A percentile compares a stretch with the other conserved stretches of the same genome.
phyloP scores from a whole-genome alignment of 2,113 vertebrate genomes.

The Cnemophilus loriae region DNA sequence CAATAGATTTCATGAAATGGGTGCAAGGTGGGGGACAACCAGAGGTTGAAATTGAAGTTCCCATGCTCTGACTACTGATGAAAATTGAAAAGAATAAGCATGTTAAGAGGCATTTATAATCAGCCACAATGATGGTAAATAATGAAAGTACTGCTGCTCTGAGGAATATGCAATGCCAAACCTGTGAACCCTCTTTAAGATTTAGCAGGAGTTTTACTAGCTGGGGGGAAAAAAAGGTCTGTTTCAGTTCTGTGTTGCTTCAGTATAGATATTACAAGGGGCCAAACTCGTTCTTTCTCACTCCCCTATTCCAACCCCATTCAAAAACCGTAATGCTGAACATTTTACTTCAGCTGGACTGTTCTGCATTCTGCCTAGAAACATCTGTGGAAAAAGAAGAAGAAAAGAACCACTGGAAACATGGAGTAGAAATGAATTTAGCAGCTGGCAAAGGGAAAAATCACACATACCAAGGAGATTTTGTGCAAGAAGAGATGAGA shows the following conservation, averaged over 20 bases:
- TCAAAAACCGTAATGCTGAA: neutral
- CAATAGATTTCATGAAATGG: slow-evolving; percentile 32
- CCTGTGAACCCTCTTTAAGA: neutral
- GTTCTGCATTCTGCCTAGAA: neutral
- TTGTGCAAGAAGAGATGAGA: neutral
- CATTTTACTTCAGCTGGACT: neutral
- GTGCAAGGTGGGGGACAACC: neutral
- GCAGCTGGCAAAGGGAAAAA: neutral
- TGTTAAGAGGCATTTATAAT: slow-evolving; percentile 28
- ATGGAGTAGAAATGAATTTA: neutral
- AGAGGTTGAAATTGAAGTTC: slow-evolving; percentile 19
- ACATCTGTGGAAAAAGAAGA: neutral
- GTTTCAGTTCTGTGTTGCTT: neutral
- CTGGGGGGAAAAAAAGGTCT: neutral
- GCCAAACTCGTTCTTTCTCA: neutral
- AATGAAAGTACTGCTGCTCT: neutral
- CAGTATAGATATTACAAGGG: neutral
- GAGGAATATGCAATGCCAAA: neutral
- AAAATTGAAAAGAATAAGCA: slow-evolving; percentile 33
- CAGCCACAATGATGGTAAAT: neutral
- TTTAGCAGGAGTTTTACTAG: neutral
- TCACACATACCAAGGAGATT: neutral
- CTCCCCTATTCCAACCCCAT: neutral
- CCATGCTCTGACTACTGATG: neutral
- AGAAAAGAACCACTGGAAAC: neutral